phyloP scores from a whole-genome alignment of 1,140 invertebrate genomes.

The Drosophila sechellia region DNA sequence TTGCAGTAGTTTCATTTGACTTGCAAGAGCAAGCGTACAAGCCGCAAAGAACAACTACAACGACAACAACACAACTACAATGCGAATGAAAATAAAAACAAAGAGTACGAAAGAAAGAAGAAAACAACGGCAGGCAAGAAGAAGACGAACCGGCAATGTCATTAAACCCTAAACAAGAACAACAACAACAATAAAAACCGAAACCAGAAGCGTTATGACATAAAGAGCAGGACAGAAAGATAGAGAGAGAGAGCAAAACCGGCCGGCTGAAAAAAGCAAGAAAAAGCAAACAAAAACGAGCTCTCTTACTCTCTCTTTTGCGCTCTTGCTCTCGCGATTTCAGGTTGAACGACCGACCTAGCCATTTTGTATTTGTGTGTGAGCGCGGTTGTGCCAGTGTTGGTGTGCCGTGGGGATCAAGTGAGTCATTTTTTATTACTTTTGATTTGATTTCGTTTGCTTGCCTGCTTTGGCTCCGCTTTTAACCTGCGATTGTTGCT shows the following conservation, averaged over 20 bases:
- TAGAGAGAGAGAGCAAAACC: slow-evolving; percentile 39
- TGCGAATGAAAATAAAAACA: slow-evolving; percentile 49
- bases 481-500: slow-evolving; percentile 16
- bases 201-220: slow-evolving; percentile 83
- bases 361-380: slow-evolving; percentile 71
- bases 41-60: slow-evolving; percentile 42
- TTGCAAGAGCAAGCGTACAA: slow-evolving; percentile 79
- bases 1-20: slow-evolving; percentile 52
- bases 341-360: slow-evolving; percentile 84
- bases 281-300: background rate
- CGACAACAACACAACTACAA: slow-evolving; percentile 49
- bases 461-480: slow-evolving; percentile 44
- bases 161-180: slow-evolving; percentile 84
- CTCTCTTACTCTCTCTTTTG: slow-evolving; percentile 27
- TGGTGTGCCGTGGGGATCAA: slow-evolving; percentile 66
- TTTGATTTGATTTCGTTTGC: slow-evolving; percentile 68
- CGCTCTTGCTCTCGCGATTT: slow-evolving; percentile 43
- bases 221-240: slow-evolving; percentile 31
- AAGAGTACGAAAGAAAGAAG: slow-evolving; percentile 23
- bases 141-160: slow-evolving; percentile 78
- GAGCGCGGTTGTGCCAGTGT: slow-evolving; percentile 22
- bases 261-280: slow-evolving; percentile 37
- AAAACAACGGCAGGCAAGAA: slow-evolving; percentile 62
- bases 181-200: slow-evolving; percentile 49
- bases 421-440: slow-evolving; percentile 79